These are phyloP conservation scores for Carposina sasakii DNA, from an alignment of 1,140 invertebrate species.

Conservation along the genomic window DNA sequence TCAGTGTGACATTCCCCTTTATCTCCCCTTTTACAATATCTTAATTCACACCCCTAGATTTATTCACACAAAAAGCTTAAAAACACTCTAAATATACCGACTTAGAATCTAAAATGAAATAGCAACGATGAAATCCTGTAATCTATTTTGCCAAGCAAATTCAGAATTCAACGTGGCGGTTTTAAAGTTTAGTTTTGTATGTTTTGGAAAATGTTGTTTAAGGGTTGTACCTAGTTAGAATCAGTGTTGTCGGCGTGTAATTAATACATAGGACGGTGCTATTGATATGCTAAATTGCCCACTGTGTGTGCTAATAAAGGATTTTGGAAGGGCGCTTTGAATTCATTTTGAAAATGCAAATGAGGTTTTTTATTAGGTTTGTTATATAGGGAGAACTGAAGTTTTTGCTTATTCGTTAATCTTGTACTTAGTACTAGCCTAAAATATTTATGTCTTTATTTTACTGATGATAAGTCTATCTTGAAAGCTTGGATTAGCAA, in stretches of 20 bases:
- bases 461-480: too few species aligned
- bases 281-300: slow-evolving; percentile 60
- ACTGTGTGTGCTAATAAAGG: slow-evolving; percentile 21
- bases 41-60: slow-evolving; percentile 65
- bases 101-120: slow-evolving; percentile 24
- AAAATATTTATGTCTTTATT: too few species aligned
- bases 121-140: slow-evolving; percentile 17
- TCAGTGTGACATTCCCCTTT: slow-evolving; percentile 54
- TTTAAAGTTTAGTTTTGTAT: slow-evolving; percentile 22
- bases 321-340: slow-evolving; percentile 6
- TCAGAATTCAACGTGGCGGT: slow-evolving; percentile 13
- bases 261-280: slow-evolving; percentile 57
- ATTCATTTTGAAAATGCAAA: too few species aligned
- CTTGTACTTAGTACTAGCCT: too few species aligned
- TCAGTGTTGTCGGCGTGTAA: slow-evolving; percentile 53
- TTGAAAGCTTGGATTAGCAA: too few species aligned
- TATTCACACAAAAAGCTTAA: slow-evolving; percentile 13
- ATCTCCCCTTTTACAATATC: slow-evolving; percentile 56
- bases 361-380: too few species aligned
- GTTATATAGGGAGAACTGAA: too few species aligned
- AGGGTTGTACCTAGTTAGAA: slow-evolving; percentile 52
- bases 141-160: slow-evolving; percentile 30
- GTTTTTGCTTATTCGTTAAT: too few species aligned
- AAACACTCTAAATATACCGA: slow-evolving; percentile 10
- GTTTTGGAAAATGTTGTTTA: slow-evolving; percentile 24